Percentiles rank a stretch among this genome's conserved stretches.
phyloP scores from a whole-genome alignment of 2,113 vertebrate genomes.

The Chiloscyllium plagiosum region DNA sequence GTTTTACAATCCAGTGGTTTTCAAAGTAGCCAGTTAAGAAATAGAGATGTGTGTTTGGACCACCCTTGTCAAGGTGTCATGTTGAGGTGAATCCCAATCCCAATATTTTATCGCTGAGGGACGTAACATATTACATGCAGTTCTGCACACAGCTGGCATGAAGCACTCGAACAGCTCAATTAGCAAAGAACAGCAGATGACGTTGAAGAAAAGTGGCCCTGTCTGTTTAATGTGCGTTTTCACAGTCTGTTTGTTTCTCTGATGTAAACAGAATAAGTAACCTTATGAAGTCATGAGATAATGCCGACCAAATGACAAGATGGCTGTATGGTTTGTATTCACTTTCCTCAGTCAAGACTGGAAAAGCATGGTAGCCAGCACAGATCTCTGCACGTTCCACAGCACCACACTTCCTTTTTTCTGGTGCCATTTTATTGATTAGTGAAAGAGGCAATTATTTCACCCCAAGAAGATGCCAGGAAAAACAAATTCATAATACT shows the following conservation, averaged over 20 bases:
- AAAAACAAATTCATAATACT: not conserved
- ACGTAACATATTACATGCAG: not conserved
- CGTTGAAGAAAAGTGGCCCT: not conserved
- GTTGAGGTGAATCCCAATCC: not conserved
- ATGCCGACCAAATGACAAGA: not conserved
- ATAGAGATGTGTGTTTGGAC: not conserved
- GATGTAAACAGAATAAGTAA: not conserved
- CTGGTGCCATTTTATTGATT: not conserved
- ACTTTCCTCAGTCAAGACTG: not conserved
- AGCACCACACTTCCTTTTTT: not conserved
- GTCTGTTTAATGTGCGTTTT: too few species aligned
- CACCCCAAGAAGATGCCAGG: not conserved
- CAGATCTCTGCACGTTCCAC: not conserved
- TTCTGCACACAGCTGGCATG: not conserved
- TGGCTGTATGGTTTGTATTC: not conserved
- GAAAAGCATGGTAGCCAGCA: not conserved
- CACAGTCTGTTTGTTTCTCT: not conserved
- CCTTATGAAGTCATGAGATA: not conserved
- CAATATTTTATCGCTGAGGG: not conserved
- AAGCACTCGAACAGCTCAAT: conserved; percentile 2
- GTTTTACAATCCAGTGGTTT: not conserved
- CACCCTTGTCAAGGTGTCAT: not conserved
- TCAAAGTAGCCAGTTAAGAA: not conserved
- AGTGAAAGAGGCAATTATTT: not conserved
- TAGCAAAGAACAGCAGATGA: not conserved